These are phyloP conservation scores for Chelonus formosanus DNA, from an alignment of 2,888 invertebrate genomes.

Conservation along the genomic window DNA sequence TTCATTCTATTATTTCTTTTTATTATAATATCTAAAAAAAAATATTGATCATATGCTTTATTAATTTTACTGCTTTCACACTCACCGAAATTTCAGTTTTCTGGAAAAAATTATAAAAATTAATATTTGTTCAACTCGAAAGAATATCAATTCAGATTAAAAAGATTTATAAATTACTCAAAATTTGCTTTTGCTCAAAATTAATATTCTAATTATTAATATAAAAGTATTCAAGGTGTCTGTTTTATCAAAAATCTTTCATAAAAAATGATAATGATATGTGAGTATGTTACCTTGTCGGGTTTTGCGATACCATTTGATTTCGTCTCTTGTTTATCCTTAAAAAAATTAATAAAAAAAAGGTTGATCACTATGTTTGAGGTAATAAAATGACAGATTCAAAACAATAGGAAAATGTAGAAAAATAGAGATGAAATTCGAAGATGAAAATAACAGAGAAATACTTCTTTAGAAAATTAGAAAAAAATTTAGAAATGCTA, in stretches of 20 bases:
- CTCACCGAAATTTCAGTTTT: slow-evolving; percentile 56
- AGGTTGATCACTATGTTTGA: slow-evolving; percentile 19
- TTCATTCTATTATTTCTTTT: background rate
- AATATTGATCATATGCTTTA: slow-evolving; percentile 20
- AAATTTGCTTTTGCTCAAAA: background rate
- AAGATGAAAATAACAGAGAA: too few species aligned
- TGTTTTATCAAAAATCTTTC: background rate
- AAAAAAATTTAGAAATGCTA: too few species aligned
- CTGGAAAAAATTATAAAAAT: slow-evolving; percentile 49
- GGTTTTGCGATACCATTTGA: slow-evolving; percentile 62
- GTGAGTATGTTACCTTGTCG: slow-evolving; percentile 53
- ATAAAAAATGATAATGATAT: slow-evolving; percentile 38
- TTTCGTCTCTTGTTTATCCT: slow-evolving; percentile 57
- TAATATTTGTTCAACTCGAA: slow-evolving; percentile 28
- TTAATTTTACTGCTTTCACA: slow-evolving; percentile 24
- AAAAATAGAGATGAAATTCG: background rate
- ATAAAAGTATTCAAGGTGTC: background rate
- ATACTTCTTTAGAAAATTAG: too few species aligned
- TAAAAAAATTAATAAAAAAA: slow-evolving; percentile 52
- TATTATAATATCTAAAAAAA: slow-evolving; percentile 17
- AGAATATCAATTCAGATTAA: slow-evolving; percentile 17
- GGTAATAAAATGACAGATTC: background rate
- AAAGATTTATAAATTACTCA: background rate
- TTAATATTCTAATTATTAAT: background rate
- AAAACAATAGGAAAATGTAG: slow-evolving; percentile 1